Percentiles rank a stretch among this genome's conserved stretches.
Evolutionary conservation across 2,113 vertebrate species (phyloP).

Genomic region (Lichenostomus cassidix): DNA sequence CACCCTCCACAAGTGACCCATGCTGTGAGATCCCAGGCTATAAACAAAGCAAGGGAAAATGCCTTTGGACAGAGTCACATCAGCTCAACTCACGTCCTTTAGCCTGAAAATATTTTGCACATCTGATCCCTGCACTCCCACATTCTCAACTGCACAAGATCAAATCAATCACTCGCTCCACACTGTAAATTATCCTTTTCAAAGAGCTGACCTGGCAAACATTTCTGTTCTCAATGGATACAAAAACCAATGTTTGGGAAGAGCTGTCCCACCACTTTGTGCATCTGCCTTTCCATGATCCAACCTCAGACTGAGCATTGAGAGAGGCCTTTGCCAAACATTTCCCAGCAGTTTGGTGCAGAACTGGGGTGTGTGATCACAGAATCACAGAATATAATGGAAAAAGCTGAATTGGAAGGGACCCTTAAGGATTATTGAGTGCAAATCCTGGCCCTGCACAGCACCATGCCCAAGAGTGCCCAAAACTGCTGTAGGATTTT

Average conservation of each 20-base stretch:
- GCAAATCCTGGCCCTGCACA: not conserved
- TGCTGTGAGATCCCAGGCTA: not conserved
- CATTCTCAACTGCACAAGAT: not conserved
- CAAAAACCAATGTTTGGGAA: rapidly evolving
- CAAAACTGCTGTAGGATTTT: not conserved
- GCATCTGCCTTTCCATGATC: not conserved
- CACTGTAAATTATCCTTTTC: not conserved
- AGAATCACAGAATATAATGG: not conserved
- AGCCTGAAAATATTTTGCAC: not conserved
- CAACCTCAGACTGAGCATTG: not conserved
- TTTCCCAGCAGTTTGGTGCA: not conserved
- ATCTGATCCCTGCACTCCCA: not conserved
- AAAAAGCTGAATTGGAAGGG: not conserved
- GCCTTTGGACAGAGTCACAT: not conserved
- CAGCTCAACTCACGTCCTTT: not conserved
- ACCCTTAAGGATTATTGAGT: not conserved
- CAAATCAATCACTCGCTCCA: not conserved
- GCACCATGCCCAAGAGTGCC: too few relatives aligned
- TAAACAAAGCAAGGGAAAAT: not conserved
- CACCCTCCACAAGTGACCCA: not conserved
- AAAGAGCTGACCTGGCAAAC: not conserved
- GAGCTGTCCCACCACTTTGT: not conserved
- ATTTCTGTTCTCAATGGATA: not conserved
- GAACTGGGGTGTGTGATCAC: not conserved
- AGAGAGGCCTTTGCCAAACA: not conserved